A percentile compares a stretch with the other conserved stretches of the same genome.
Evolutionary conservation across 1,140 invertebrate genomes (phyloP).

Genomic region (silkworm (Bombyx mori)): ASM3026992v2 NC_085107.1:3076501-3077000

Average conservation of each 20-base stretch:
- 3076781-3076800: constrained; percentile 18
- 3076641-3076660: too few relatives aligned
- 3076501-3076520: too few relatives aligned
- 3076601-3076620: too few relatives aligned
- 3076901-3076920: too few relatives aligned
- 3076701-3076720: constrained; percentile 19
- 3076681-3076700: too few relatives aligned
- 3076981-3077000: too few relatives aligned
- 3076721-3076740: constrained; percentile 29
- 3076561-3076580: too few relatives aligned
- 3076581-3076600: too few relatives aligned
- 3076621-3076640: too few relatives aligned
- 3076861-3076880: constrained; percentile 3
- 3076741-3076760: constrained; percentile 26
- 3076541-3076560: too few relatives aligned
- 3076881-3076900: constrained; percentile 9
- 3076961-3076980: constrained; percentile 18
- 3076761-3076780: constrained; percentile 9
- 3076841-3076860: constrained; percentile 2
- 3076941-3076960: constrained; percentile 24
- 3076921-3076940: constrained; percentile 9
- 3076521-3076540: too few relatives aligned
- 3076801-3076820: constrained; percentile 6
- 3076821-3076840: constrained; percentile 2
- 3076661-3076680: too few relatives aligned